Conservation (phyloP, 2,888 invertebrate genomes). For the Coenonympha arcania region DNA sequence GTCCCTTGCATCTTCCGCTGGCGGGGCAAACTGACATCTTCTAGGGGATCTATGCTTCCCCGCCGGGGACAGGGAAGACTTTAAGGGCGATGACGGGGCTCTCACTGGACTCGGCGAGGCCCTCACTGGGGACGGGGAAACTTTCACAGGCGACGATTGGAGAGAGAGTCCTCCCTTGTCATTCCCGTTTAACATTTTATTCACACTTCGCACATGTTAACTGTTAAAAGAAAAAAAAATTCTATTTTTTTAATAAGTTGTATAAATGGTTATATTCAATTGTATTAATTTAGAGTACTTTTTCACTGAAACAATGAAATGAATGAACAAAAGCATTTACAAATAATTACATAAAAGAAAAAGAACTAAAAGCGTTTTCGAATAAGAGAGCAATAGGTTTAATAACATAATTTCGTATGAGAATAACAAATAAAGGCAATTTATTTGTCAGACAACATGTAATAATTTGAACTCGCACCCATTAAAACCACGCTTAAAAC, state of each 20-base stretch:
- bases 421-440: too few species aligned
- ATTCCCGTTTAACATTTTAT: conserved; percentile 58
- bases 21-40: conserved; percentile 64
- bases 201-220: conserved; percentile 18
- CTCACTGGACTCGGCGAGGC: conserved; percentile 61
- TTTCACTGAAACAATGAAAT: too few species aligned
- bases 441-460: not conserved
- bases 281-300: too few species aligned
- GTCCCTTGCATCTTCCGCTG: conserved; percentile 56
- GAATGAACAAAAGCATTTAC: too few species aligned
- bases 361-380: too few species aligned
- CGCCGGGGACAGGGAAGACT: conserved; percentile 52
- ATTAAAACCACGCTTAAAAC: not conserved
- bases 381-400: too few species aligned
- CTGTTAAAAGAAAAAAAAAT: conserved; percentile 5
- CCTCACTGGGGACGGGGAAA: conserved; percentile 51
- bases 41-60: conserved; percentile 54
- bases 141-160: conserved; percentile 53
- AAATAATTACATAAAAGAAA: too few species aligned
- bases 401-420: too few species aligned
- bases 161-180: conserved; percentile 52
- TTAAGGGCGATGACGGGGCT: conserved; percentile 58
- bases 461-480: not conserved
- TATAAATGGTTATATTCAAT: too few species aligned
- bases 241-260: too few species aligned